Evolutionary conservation across 1,140 invertebrate species (phyloP).

Genomic region (Drosophila funebris): DNA sequence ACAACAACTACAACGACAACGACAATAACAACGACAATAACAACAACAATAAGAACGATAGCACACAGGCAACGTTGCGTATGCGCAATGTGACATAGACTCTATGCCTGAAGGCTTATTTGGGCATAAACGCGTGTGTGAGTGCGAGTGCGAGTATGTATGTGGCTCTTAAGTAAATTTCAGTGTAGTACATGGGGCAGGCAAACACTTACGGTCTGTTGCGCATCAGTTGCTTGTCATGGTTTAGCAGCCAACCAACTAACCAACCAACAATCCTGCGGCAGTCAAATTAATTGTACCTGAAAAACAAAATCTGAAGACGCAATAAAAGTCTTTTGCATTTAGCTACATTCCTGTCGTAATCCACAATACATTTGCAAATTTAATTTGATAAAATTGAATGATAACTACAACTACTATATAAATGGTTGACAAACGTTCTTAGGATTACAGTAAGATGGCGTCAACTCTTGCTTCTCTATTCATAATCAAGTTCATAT

Average conservation of each 20-base stretch:
- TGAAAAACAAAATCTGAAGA: background rate
- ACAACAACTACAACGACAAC: no score
- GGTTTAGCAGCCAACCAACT: slow-evolving; percentile 49
- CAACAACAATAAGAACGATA: slow-evolving; percentile 3
- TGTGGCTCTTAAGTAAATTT: slow-evolving; percentile 46
- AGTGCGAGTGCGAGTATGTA: slow-evolving; percentile 21
- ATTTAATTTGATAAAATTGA: background rate
- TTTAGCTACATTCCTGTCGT: background rate
- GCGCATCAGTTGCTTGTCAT: slow-evolving; percentile 54
- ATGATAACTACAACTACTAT: no score
- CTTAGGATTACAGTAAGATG: no score
- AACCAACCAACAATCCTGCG: slow-evolving; percentile 32
- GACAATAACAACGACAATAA: slow-evolving; percentile 9
- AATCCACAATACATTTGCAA: background rate
- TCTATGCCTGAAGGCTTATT: slow-evolving; percentile 32
- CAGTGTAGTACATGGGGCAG: slow-evolving; percentile 37
- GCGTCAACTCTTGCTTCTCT: no score
- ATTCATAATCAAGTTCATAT: no score
- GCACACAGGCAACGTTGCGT: slow-evolving; percentile 35
- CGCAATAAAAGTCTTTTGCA: slow-evolving; percentile 2
- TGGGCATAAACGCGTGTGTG: background rate
- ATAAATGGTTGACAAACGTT: no score
- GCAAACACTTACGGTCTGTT: slow-evolving; percentile 55
- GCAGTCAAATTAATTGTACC: slow-evolving; percentile 39
- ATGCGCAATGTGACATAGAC: slow-evolving; percentile 47